phyloP scores from a whole-genome alignment of 2,888 invertebrate species.

The Cephus pygmeus region DNA sequence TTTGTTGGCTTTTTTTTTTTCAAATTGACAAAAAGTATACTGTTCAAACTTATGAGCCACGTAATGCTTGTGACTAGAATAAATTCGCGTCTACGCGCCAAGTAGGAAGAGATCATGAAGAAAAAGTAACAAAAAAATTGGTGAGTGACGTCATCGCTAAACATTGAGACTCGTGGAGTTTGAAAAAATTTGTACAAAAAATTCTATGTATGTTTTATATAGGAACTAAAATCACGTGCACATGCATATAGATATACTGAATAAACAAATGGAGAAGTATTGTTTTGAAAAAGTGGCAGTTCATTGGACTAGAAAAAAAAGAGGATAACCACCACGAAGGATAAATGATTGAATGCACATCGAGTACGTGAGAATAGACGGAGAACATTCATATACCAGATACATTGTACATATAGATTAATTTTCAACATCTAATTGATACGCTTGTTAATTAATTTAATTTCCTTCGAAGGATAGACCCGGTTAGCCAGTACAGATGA shows the following conservation, averaged over 20 bases:
- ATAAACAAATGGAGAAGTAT: background rate
- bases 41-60: background rate
- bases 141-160: background rate
- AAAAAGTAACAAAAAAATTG: background rate
- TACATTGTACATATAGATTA: conserved; percentile 12
- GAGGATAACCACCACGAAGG: no score
- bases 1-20: background rate
- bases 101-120: background rate
- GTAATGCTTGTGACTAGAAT: background rate
- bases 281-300: background rate
- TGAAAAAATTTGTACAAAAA: background rate
- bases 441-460: conserved; percentile 27
- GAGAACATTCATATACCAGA: background rate
- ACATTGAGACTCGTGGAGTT: background rate
- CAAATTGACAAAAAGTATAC: background rate
- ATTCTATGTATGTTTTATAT: no score
- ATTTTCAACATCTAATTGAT: conserved; percentile 27
- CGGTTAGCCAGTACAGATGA: background rate
- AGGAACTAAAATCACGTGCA: no score
- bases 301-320: background rate
- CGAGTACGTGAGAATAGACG: conserved; percentile 32
- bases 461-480: conserved; percentile 26
- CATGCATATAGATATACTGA: no score
- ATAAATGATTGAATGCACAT: conserved; percentile 26
- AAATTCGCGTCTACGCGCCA: background rate